Evolutionary conservation across 2,113 vertebrate genomes (phyloP), one percentile per base, ranked within the genome.

Genomic region (Heloderma charlesbogerti): DNA sequence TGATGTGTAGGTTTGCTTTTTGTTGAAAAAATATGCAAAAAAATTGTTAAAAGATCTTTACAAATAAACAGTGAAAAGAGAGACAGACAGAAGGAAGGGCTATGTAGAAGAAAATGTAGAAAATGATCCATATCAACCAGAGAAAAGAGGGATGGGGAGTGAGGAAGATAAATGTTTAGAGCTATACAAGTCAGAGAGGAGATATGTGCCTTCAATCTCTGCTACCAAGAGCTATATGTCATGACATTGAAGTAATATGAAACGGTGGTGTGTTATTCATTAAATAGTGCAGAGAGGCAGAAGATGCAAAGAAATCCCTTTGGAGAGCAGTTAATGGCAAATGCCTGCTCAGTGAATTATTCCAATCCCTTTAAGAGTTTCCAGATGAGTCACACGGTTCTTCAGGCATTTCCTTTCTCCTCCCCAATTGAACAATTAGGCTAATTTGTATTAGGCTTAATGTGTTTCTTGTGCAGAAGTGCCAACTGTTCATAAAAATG

Each of bases 401-500:
- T 78, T 60, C 71, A n/a, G 13, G 83, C 51, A 72, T 79, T 79
- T 84, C 20, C 48, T 12, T 92, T 80, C 91, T 48, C 31, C 43
- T 60, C 60, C 43, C n/a, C 57, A 40, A 6, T 84, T 4, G 5
- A 31, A 57, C 22, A 51, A 63, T 88, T 85, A 89, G 63, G 82
- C 31, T 92, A 51, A 87, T 87, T 81, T 75, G 84, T 81, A 87
- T 88, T 72, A 51, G 8, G 10, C 29, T 82, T 89, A 90, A 93
- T 37, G 29, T n/a, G 45, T 66, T 0, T 0, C 51, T 89, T 67
- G 48, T 25, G 74, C 81, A 82, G 72, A 88, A 84, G 37, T 88
- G 67, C 87, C 69, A 67, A 84, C 37, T 1, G 54, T 63, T 84
- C n/a, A 34, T 40, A 69, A 88, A 88, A 82, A 45, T 6, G 43